Evolutionary conservation across 2,113 vertebrate genomes (phyloP), one percentile per base, ranked within the genome.

Genomic region (Varanus komodoensis): DNA sequence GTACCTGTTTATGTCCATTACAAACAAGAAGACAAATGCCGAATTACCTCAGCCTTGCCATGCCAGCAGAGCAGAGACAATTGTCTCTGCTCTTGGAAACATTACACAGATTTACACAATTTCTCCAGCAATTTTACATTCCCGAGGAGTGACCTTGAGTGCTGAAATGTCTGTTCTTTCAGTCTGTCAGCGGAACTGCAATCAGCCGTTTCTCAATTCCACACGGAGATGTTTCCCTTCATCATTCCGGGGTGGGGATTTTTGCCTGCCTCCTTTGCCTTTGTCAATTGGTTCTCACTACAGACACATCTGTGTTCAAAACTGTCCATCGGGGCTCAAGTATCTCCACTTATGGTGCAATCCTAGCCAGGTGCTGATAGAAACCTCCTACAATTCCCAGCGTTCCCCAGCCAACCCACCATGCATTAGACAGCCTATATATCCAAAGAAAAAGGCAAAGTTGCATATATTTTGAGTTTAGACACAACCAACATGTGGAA

Each of bases 1-100:
- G 64, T 85, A 89, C 50, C 82, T 79, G 64, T 89, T 85, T 89
- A 38, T 89, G 88, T 67, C 88, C 61, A 89, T 89, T 89, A 78
- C 50, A 6, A 89, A 89, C 85, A 61, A 85, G 83, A 85, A 89
- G 74, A 89, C 64, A 85, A 85, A 89, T 71, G 69, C 83, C 34
- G n/a, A 89, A 85, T 85, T 85, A 57, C 89, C 74, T 85, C 74
- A 80, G 82, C 74, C 82, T 84, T 84, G 71, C 88, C 61, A 85
- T 89, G 69, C 89, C 89, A 89, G 64, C 61, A 9, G 34, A 79
- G 64, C 82, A 85, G 87, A 89, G 68, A 89, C 87, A 82, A 82
- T 89, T 89, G 89, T 85, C 74, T 85, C 74, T 1, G 83, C 61
- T 79, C 85, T 89, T 71, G 82, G 89, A 79, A 89, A 80, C 82